A percentile compares a stretch with the other conserved stretches of the same genome.
Evolutionary conservation across 2,888 invertebrate genomes (phyloP).

Genomic region (Coelopa pilipes): DNA sequence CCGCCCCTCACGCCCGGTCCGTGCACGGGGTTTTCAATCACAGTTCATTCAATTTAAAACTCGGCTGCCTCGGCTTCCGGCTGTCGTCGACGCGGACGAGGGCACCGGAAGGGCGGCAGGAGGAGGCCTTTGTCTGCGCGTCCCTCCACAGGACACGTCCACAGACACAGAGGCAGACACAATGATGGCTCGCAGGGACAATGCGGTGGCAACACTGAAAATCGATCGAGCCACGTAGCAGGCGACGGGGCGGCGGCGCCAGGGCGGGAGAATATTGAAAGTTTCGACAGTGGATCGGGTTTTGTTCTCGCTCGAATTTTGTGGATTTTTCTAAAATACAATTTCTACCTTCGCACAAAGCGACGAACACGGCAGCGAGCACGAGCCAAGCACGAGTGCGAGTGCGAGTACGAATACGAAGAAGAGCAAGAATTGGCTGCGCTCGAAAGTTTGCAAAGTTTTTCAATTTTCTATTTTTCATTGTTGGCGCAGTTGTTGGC

Average conservation of each 20-base stretch:
- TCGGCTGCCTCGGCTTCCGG: conserved; percentile 19
- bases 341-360: conserved; percentile 16
- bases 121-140: too few relatives aligned
- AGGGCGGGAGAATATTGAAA: background rate
- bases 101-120: background rate
- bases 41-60: conserved; percentile 27
- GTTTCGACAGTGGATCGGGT: background rate
- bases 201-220: conserved; percentile 24
- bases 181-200: background rate
- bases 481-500: conserved; percentile 15
- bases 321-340: conserved; percentile 22
- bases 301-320: background rate
- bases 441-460: conserved; percentile 16
- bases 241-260: background rate
- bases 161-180: background rate
- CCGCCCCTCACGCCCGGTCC: background rate
- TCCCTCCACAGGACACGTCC: background rate
- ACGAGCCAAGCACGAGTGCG: background rate
- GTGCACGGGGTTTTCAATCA: background rate
- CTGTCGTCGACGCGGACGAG: background rate
- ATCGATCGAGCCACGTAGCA: background rate
- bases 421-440: conserved; percentile 24
- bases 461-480: conserved; percentile 34
- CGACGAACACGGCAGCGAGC: background rate
- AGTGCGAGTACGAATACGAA: background rate